Percentiles rank a stretch among this genome's conserved stretches.
These are phyloP conservation scores for Buceros bicornis DNA, from an alignment of 2,797 vertebrate species.

Conservation along the genomic window DNA sequence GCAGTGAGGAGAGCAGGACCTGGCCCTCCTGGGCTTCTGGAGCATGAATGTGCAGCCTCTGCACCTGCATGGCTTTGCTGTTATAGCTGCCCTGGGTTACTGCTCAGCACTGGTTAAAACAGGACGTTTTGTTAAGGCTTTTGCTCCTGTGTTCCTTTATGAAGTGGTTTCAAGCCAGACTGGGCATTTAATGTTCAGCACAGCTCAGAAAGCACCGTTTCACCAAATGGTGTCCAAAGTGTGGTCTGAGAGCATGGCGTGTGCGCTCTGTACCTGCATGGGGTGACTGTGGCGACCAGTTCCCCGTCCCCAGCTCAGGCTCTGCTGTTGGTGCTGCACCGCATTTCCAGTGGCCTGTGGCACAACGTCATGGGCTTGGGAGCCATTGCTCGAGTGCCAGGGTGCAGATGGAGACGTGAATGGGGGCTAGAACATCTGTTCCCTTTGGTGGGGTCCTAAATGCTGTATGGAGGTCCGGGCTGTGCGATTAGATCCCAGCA, in stretches of 20 bases:
- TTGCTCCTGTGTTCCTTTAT: accelerated
- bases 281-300: not conserved
- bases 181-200: accelerated
- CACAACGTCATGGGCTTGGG: accelerated
- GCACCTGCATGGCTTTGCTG: accelerated
- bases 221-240: accelerated
- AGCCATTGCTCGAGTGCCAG: accelerated
- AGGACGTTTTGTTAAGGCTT: not conserved
- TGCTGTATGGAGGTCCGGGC: not conserved
- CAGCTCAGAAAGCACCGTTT: not conserved
- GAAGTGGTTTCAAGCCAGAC: not conserved
- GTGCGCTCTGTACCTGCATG: accelerated
- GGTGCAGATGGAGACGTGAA: accelerated
- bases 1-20: too few species aligned
- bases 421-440: not conserved
- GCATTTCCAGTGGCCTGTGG: accelerated
- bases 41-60: too few species aligned
- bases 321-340: not conserved
- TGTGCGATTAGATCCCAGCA: accelerated
- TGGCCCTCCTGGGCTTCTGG: accelerated
- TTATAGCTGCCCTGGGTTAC: accelerated
- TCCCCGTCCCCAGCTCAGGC: not conserved
- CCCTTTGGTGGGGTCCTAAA: not conserved
- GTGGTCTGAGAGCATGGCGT: not conserved
- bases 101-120: not conserved